phyloP scores from a whole-genome alignment of 2,113 vertebrate genomes.

The Chionis minor region DNA sequence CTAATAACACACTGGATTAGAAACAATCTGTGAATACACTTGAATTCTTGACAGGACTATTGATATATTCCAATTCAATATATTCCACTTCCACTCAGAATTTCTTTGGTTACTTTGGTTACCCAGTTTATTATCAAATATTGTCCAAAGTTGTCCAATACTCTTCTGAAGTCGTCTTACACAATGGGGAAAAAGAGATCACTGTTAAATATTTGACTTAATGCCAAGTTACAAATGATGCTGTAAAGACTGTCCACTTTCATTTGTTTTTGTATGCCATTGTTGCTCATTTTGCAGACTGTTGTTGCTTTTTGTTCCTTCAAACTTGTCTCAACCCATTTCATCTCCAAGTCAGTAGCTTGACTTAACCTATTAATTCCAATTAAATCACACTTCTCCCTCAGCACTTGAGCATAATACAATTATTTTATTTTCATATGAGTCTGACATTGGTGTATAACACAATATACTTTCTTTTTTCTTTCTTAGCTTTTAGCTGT shows the following conservation, averaged over 20 bases:
- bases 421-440: neutral
- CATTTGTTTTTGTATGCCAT: neutral
- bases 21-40: neutral
- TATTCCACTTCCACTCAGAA: neutral
- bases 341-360: neutral
- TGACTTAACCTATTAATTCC: neutral
- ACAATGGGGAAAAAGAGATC: neutral
- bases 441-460: neutral
- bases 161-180: neutral
- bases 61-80: neutral
- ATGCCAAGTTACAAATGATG: neutral
- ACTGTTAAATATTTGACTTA: neutral
- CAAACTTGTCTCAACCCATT: neutral
- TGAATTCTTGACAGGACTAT: neutral
- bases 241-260: neutral
- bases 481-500: neutral
- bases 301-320: neutral
- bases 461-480: neutral
- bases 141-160: neutral
- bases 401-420: neutral
- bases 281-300: neutral
- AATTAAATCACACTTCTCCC: neutral
- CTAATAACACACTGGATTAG: neutral
- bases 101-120: neutral
- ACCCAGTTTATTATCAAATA: neutral